Conservation (phyloP, 2,113 vertebrate genomes). For the Oceanites oceanicus region DNA sequence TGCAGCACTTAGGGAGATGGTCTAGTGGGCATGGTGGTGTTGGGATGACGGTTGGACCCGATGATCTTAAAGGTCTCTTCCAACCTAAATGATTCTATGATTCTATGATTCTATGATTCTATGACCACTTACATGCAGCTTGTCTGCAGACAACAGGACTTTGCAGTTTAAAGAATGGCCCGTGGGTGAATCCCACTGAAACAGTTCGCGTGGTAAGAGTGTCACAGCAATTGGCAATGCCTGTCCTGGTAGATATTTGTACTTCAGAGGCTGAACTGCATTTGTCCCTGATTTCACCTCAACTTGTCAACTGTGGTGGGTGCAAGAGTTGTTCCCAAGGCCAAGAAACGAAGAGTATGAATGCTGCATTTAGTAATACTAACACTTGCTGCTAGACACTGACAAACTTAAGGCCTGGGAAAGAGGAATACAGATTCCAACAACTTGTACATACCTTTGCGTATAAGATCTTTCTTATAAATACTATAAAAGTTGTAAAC, state of each 20-base stretch:
- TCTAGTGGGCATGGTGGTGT: too few relatives aligned
- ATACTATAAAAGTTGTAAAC: neutral
- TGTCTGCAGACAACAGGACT: neutral
- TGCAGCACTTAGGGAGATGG: too few relatives aligned
- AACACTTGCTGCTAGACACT: neutral
- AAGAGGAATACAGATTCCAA: neutral
- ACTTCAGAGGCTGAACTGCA: neutral
- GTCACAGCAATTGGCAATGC: neutral
- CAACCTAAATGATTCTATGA: too few relatives aligned
- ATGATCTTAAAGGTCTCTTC: too few relatives aligned
- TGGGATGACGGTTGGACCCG: too few relatives aligned
- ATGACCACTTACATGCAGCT: neutral
- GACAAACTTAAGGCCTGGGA: neutral
- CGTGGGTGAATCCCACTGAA: neutral
- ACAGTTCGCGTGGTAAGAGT: neutral
- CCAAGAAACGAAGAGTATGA: neutral
- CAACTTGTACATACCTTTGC: neutral
- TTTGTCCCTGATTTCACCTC: neutral
- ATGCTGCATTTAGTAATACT: neutral
- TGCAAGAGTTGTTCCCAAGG: neutral
- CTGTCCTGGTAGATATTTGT: neutral
- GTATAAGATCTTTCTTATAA: neutral
- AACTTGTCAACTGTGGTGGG: neutral
- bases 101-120: too few relatives aligned
- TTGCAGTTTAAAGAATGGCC: neutral